Evolutionary conservation across 1,140 invertebrate genomes (phyloP).

Genomic region (Drosophila trapezifrons): DNA sequence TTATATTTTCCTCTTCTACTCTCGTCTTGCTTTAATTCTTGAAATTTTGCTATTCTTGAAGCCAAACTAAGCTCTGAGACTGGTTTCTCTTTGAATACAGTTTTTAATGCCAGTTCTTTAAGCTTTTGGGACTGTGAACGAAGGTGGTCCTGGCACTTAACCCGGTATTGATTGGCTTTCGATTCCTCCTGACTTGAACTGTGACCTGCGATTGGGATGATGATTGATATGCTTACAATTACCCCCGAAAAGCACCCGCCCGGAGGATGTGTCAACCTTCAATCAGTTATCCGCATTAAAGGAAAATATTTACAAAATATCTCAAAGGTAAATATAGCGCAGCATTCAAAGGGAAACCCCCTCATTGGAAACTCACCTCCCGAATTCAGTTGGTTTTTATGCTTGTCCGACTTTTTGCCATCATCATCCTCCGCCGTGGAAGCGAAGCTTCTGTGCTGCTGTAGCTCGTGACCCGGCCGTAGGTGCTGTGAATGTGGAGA

Average conservation of each 20-base stretch:
- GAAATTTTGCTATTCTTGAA: background rate
- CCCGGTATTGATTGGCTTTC: background rate
- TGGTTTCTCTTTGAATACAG: background rate
- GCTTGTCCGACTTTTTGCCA: constrained; percentile 52
- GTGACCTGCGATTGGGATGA: constrained; percentile 13
- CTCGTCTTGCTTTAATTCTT: background rate
- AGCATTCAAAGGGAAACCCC: background rate
- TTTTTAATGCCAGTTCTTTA: background rate
- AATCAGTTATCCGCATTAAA: constrained; percentile 56
- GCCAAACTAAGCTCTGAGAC: background rate
- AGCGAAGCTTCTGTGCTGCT: constrained; percentile 67
- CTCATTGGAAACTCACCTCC: constrained; percentile 47
- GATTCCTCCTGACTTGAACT: background rate
- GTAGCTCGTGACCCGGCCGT: constrained; percentile 49
- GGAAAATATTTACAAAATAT: constrained; percentile 63
- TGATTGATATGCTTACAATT: constrained; percentile 29
- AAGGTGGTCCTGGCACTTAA: background rate
- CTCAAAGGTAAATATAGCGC: constrained; percentile 27
- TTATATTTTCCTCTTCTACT: too few species aligned
- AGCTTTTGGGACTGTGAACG: background rate
- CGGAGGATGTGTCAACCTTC: constrained; percentile 8
- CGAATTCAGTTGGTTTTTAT: constrained; percentile 50
- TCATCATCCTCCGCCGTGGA: constrained; percentile 51
- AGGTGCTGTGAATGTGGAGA: constrained; percentile 11
- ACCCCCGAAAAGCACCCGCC: background rate